phyloP scores from a whole-genome alignment of 2,113 vertebrate species.

The Pelusios castaneus region DNA sequence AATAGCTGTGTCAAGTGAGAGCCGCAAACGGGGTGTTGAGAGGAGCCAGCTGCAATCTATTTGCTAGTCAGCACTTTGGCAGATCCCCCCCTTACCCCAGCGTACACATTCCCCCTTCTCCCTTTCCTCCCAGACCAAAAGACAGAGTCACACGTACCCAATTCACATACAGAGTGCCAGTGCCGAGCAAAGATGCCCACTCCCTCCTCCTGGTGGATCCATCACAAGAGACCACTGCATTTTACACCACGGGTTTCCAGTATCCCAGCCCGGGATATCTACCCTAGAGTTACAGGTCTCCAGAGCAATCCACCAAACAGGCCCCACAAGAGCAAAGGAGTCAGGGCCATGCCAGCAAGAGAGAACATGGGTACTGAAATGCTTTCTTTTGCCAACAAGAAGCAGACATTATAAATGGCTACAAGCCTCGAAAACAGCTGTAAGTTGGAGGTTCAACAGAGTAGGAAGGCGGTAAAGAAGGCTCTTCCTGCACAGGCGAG shows the following conservation, averaged over 20 bases:
- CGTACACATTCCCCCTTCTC: neutral
- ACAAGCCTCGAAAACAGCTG: too few species aligned
- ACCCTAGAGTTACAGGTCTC: neutral
- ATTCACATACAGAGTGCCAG: neutral
- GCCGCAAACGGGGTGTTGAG: constrained; percentile 53
- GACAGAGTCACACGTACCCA: neutral
- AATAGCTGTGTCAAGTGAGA: constrained; percentile 69
- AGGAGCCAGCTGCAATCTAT: constrained; percentile 61
- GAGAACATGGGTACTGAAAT: neutral
- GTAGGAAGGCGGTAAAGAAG: neutral
- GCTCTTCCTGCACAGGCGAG: neutral
- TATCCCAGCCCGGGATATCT: neutral
- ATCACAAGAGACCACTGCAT: neutral
- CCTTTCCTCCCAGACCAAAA: neutral
- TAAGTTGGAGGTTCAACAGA: neutral
- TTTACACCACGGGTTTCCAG: neutral
- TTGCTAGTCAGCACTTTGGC: constrained; percentile 54
- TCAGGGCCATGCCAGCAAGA: neutral
- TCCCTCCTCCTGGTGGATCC: neutral
- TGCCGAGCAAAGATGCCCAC: neutral
- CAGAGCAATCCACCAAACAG: neutral
- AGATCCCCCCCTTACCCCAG: neutral
- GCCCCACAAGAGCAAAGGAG: accelerated
- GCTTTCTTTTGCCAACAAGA: neutral
- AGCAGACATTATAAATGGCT: neutral